Evolutionary conservation across 1,140 invertebrate genomes (phyloP), one percentile per base, ranked within the genome.

Genomic region (Drosophila eugracilis): DNA sequence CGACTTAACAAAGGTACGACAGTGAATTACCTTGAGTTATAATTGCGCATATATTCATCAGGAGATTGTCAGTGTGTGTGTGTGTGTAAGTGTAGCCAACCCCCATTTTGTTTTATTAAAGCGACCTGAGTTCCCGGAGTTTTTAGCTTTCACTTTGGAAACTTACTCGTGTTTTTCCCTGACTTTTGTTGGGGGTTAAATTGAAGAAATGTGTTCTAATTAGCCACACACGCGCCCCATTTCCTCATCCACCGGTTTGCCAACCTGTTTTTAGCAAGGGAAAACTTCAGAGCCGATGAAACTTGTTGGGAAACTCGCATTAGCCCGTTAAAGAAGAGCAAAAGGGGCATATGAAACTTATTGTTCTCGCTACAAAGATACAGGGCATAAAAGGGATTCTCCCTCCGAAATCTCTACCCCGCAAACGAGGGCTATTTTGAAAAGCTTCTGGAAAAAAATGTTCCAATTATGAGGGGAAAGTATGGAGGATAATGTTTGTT

Each of bases 141-240:
- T 39, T 58, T 50, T 24, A 42, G 70, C 45, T 37, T 45, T 47
- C 5, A 14, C 24, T 17, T n/a, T n/a, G n/a, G 30, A 62, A 65
- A 62, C 41, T 65, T 48, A 28, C 30, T 63, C 39, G 28, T 65
- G 21, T 32, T 30, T 30, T 49, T 34, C 22, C 45, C 44, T 81
- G 77, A 60, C 69, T 65, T 47, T 48, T 65, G 41, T 62, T 15
- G 55, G 55, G 63, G 81, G 74, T 88, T 88, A 88, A 86, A 86
- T 86, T 86, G 83, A 81, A 86, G 81, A 86, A 86, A 86, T 86
- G 77, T 88, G 77, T 88, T 75, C 83, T 81, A 86, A 86, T 86
- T 86, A 86, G 77, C 77, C 74, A 86, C 69, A 81, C 81, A 78
- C 74, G 78, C 54, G 59, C 54, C 65, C 45, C 37, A 34, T 34